A percentile compares a stretch with the other conserved stretches of the same genome.
These are phyloP conservation scores for Agrypnia vestita DNA, from an alignment of 1,140 invertebrate species.

Conservation along the genomic window DNA sequence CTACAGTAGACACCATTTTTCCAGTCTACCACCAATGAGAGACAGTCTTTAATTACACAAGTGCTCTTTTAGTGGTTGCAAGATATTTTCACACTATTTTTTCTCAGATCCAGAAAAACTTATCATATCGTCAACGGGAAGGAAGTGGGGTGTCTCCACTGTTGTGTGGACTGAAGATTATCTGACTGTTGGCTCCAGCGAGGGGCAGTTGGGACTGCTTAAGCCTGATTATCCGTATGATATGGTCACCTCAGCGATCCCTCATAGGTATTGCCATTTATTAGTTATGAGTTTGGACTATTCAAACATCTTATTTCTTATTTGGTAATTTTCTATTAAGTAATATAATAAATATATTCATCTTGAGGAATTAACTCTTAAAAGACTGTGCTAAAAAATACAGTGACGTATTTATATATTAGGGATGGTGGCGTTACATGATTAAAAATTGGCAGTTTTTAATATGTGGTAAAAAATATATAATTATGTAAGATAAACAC, in stretches of 20 bases:
- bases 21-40: not conserved
- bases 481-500: too few species aligned
- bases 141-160: conserved; percentile 62
- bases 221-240: conserved; percentile 53
- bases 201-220: conserved; percentile 64
- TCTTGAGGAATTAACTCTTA: too few species aligned
- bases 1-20: too few species aligned
- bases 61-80: not conserved
- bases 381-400: too few species aligned
- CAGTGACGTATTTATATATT: too few species aligned
- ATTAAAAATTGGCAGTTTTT: too few species aligned
- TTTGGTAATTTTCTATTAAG: too few species aligned
- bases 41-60: not conserved
- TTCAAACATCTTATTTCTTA: too few species aligned
- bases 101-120: conserved; percentile 63
- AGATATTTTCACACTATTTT: not conserved
- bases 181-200: conserved; percentile 63
- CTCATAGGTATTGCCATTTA: conserved; percentile 62
- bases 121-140: conserved; percentile 62
- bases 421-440: too few species aligned
- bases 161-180: conserved; percentile 61
- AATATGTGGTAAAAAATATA: too few species aligned
- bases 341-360: too few species aligned
- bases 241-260: conserved; percentile 58
- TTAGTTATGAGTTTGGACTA: too few species aligned